A percentile compares a stretch with the other conserved stretches of the same genome.
Evolutionary conservation across 2,888 invertebrate species (phyloP).

Genomic region (Neoascia interrupta): DNA sequence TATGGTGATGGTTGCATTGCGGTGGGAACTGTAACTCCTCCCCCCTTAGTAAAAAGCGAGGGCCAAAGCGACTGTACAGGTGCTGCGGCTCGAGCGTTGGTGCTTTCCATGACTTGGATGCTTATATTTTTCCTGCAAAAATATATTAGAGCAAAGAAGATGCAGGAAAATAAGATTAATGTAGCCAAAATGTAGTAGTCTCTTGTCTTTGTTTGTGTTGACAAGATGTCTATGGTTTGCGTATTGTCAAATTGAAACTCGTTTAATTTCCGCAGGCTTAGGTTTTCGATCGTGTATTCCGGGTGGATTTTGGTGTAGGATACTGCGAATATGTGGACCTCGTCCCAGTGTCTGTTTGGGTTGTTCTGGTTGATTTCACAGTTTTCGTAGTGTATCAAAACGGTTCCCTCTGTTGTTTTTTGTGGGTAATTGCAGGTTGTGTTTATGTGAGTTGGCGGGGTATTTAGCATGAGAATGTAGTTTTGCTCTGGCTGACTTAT

Average conservation of each 20-base stretch:
- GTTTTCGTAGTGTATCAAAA: constrained; percentile 10
- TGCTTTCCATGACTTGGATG: too few relatives aligned
- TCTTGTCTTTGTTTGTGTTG: too few relatives aligned
- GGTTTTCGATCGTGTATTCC: not conserved
- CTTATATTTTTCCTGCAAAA: too few relatives aligned
- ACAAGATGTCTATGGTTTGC: too few relatives aligned
- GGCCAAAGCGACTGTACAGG: too few relatives aligned
- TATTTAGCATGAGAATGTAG: constrained; percentile 3
- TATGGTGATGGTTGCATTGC: too few relatives aligned
- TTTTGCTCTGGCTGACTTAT: constrained; percentile 28
- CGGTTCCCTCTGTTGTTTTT: constrained; percentile 1
- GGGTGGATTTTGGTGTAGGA: not conserved
- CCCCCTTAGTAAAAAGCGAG: too few relatives aligned
- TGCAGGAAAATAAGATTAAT: too few relatives aligned
- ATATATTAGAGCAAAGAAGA: too few relatives aligned
- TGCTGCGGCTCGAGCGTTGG: too few relatives aligned
- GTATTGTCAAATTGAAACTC: not conserved
- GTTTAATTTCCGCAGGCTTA: not conserved
- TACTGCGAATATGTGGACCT: not conserved
- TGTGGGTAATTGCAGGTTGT: constrained; percentile 13
- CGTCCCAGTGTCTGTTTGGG: not conserved
- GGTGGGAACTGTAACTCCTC: too few relatives aligned
- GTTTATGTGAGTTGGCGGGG: not conserved
- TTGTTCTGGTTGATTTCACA: constrained; percentile 14
- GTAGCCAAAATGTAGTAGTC: too few relatives aligned